Base-by-base conservation (phyloP, 2,113 vertebrate species). In the Macquaria australasica region DNA sequence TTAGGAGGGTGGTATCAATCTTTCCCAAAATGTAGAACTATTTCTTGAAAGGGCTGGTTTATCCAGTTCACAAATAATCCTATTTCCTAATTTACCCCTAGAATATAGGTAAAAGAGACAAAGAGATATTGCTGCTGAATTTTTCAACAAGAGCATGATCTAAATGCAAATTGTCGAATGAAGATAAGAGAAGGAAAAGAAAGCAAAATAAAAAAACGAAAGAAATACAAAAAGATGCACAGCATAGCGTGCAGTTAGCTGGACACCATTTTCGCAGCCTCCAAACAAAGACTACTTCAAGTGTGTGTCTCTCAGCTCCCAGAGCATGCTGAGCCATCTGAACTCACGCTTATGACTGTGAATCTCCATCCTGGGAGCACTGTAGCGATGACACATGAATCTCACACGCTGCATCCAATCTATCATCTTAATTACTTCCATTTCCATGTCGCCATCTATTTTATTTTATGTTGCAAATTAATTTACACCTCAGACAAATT, bases 391-490 rank as follows among this genome's bases (percentile, higher is more conserved):
- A 91, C 91, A 91, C 90, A 77, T 56, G 53, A 90, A 89, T 86
- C 89, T 91, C 88, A 77, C 60, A 73, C 53, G 74, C 84, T 86
- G 85, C 84, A 87, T 88, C 87, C 91, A 92, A 96, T 96, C 92
- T 91, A 93, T 96, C 96, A 96, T 92, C 89, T 90, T 96, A 95
- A 96, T 96, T 94, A 91, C 92, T 92, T 93, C 82, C 91, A 92
- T 91, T 94, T 95, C 88, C 90, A 93, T 90, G 92, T 83, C 83
- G 63, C 84, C 87, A 80, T 95, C 85, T 88, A 75, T 86, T 91
- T 92, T 87, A 88, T 89, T 91, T 89, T 88, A 93, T 89, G 87
- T 77, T 79, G 88, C 88, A 95, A 94, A 95, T 95, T 88, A 91
- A 95, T 96, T 94, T 92, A 93, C 83, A 93, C 85, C 85, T 85